A percentile compares a stretch with the other conserved stretches of the same genome.
phyloP scores from a whole-genome alignment of 2,888 invertebrate genomes.

The Nebria brevicollis region DNA sequence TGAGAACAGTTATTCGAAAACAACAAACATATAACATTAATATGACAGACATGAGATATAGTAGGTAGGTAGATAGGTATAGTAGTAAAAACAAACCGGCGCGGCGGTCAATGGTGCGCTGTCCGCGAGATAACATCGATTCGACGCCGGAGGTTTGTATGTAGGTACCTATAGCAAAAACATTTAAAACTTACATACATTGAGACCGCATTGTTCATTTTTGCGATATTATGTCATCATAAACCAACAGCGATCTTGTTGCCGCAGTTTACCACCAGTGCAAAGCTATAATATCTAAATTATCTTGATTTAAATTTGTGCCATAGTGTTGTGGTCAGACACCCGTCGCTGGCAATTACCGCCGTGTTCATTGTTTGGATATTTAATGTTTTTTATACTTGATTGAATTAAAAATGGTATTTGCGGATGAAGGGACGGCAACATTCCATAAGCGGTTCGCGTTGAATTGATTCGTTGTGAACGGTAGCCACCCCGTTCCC shows the following conservation, averaged over 20 bases:
- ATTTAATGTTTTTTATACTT: slow-evolving; percentile 8
- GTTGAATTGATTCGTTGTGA: not conserved
- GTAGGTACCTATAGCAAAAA: not conserved
- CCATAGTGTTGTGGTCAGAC: not conserved
- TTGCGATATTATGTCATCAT: not conserved
- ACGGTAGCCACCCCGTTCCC: not conserved
- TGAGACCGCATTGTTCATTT: not conserved
- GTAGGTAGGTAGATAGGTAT: not conserved
- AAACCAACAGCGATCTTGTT: not conserved
- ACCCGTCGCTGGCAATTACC: not conserved
- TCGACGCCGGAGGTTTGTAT: slow-evolving; percentile 5
- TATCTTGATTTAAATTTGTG: slow-evolving; percentile 2
- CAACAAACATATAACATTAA: slow-evolving; percentile 34
- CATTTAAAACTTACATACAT: not conserved
- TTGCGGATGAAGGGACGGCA: not conserved
- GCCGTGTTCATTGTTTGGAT: slow-evolving; percentile 2
- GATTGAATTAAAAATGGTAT: slow-evolving; percentile 16
- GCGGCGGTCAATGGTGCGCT: not conserved
- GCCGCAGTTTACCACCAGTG: not conserved
- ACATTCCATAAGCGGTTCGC: slow-evolving; percentile 13
- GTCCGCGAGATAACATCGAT: slow-evolving; percentile 5
- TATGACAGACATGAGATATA: slow-evolving; percentile 32
- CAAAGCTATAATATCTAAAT: not conserved
- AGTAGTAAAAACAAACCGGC: not conserved
- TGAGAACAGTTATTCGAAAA: slow-evolving; percentile 32